A percentile compares a stretch with the other conserved stretches of the same genome.
Conservation (phyloP, 1,140 invertebrate genomes). For the Aporrectodea caliginosa region DNA sequence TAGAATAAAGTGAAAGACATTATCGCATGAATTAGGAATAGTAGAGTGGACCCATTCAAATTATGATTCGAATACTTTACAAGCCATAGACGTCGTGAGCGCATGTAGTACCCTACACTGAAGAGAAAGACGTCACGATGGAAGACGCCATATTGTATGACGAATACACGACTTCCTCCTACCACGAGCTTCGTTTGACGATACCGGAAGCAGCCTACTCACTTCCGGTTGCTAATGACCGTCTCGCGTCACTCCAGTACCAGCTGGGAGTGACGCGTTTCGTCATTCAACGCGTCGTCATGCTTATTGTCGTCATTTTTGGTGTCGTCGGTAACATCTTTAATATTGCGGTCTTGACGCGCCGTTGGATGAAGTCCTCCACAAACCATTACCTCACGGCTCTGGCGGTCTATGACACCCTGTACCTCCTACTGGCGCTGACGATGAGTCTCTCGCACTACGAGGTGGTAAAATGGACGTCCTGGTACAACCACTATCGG, state of each 20-base stretch:
- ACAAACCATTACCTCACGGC: slow-evolving; percentile 72
- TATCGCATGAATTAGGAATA: too few species aligned
- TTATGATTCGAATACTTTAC: too few species aligned
- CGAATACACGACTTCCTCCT: too few species aligned
- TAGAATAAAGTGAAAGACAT: too few species aligned
- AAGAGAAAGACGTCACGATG: too few species aligned
- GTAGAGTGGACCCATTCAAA: too few species aligned
- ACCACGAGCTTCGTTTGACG: too few species aligned
- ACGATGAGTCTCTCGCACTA: slow-evolving; percentile 65
- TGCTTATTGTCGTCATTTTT: slow-evolving; percentile 40
- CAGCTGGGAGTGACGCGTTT: slow-evolving; percentile 28
- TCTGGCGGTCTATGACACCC: slow-evolving; percentile 67
- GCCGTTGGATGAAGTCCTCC: slow-evolving; percentile 68
- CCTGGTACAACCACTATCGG: neutral
- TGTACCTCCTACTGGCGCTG: slow-evolving; percentile 67
- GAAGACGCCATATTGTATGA: too few species aligned
- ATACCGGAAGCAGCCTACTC: too few species aligned
- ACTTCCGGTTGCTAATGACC: neutral
- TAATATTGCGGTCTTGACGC: slow-evolving; percentile 63
- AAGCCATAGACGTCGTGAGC: too few species aligned
- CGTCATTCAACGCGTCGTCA: slow-evolving; percentile 38
- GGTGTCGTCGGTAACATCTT: slow-evolving; percentile 44
- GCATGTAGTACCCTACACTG: too few species aligned
- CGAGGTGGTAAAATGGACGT: neutral
- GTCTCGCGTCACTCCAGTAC: neutral